phyloP scores from a whole-genome alignment of 2,888 invertebrate genomes.

The Dasypogon diadema region DNA sequence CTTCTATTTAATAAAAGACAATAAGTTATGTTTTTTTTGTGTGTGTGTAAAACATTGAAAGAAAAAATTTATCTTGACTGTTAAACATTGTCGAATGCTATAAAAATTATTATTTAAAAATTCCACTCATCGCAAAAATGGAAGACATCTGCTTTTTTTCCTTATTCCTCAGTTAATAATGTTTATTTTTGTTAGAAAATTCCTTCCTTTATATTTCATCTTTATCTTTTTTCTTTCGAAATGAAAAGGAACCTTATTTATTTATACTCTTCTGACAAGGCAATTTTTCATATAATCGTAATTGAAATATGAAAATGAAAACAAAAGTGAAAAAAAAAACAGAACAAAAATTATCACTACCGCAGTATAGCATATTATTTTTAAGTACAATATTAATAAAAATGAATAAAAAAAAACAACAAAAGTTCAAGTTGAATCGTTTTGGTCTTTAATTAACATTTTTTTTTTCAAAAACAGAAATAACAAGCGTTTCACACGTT shows the following conservation, averaged over 20 bases:
- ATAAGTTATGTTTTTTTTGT: neutral
- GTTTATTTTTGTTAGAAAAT: conserved; percentile 15
- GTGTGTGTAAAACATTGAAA: too few species aligned
- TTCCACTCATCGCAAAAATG: conserved; percentile 49
- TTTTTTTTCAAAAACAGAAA: neutral
- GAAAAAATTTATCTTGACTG: neutral
- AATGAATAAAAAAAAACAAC: conserved; percentile 24
- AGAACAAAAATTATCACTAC: neutral
- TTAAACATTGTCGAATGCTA: conserved; percentile 21
- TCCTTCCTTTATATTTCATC: conserved; percentile 18
- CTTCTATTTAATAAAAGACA: conserved; percentile 12
- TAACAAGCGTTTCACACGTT: neutral
- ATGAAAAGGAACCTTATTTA: conserved; percentile 45
- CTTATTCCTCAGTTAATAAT: conserved; percentile 38
- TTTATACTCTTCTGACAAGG: conserved; percentile 40
- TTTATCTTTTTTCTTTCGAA: conserved; percentile 22
- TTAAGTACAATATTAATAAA: conserved; percentile 27
- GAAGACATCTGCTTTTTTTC: conserved; percentile 47
- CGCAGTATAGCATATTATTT: neutral
- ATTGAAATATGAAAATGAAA: neutral
- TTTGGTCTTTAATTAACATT: conserved; percentile 21
- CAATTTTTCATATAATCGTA: too few species aligned
- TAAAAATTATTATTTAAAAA: conserved; percentile 29
- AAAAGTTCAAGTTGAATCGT: conserved; percentile 15
- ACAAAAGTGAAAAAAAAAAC: conserved; percentile 16